Conservation (phyloP, 2,113 vertebrate genomes). For the Labeo rohita region DNA sequence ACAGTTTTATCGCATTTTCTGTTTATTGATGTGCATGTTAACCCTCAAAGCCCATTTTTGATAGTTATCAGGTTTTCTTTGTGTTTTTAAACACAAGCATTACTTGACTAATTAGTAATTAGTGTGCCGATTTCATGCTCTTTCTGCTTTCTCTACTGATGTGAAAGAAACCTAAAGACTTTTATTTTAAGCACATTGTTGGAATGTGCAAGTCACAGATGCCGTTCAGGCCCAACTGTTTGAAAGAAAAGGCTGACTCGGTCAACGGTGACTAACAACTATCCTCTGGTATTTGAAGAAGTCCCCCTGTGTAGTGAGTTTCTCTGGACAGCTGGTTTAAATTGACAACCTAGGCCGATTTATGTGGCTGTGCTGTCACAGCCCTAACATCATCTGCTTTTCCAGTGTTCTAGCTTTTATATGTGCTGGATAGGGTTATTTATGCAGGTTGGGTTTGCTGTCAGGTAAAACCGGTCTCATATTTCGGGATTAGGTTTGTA, state of each 20-base stretch:
- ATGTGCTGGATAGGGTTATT: neutral
- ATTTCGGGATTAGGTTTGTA: constrained; percentile 37
- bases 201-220: constrained; percentile 40
- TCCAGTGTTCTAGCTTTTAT: neutral
- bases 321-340: constrained; percentile 23
- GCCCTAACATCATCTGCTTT: neutral
- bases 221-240: constrained; percentile 32
- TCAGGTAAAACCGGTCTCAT: constrained; percentile 38
- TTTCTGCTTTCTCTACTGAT: neutral
- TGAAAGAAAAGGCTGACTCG: constrained; percentile 54
- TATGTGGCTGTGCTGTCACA: neutral
- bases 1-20: neutral
- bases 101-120: neutral
- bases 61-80: neutral
- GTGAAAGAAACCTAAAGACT: neutral
- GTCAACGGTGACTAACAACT: constrained; percentile 33
- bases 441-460: constrained; percentile 17
- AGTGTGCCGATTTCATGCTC: neutral
- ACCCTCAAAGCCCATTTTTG: neutral
- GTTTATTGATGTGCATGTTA: neutral
- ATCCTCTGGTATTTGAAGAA: constrained; percentile 52
- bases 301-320: constrained; percentile 4
- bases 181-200: constrained; percentile 25
- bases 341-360: constrained; percentile 2
- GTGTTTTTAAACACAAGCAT: neutral